Evolutionary conservation across 2,888 invertebrate species (phyloP), one percentile per base, ranked within the genome.

Genomic region (Amaurobius ferox): DNA sequence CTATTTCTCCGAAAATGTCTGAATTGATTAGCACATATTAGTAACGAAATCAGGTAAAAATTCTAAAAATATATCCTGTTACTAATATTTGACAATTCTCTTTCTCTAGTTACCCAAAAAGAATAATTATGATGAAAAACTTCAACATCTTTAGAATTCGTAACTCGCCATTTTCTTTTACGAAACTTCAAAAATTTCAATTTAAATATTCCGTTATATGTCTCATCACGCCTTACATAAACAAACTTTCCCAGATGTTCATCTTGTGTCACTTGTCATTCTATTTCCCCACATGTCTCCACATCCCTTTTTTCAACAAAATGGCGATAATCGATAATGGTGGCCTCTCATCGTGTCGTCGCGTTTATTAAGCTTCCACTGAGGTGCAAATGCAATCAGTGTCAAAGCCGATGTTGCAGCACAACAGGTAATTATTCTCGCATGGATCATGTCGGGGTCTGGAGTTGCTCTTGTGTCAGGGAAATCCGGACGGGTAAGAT

Each of bases 381-480:
- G 44, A 68, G 70, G 78, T 62, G 68, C 35, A 67, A 74, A 80
- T 80, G 80, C 80, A 80, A 80, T 80, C 80, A 80, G 73, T 80
- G 80, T 80, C 80, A 80, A 55, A 68, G 73, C 55, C 35, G 28
- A 39, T 67, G 66, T 62, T 29, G 74, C 39, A 40, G 61, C 11
- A 68, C 55, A 68, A 61, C 67, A 68, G 73, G 80, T 79, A 80
- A 80, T 80, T 80, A 80, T 80, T 80, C 64, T 80, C 80, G 67
- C 80, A 80, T 80, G 80, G 73, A 80, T 80, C 80, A 80, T 35
- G 80, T 66, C 48, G 32, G 39, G 13, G 5, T 55, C 30, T 30
- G 64, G 30, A 29, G 64, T 61, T 61, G 55, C 55, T 55, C 55
- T 55, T 55, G 19, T 55, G 55, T 55, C 7, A 55, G 16, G 11